Conservation (phyloP, 2,888 invertebrate genomes). For the Creontiades dilutus region DNA sequence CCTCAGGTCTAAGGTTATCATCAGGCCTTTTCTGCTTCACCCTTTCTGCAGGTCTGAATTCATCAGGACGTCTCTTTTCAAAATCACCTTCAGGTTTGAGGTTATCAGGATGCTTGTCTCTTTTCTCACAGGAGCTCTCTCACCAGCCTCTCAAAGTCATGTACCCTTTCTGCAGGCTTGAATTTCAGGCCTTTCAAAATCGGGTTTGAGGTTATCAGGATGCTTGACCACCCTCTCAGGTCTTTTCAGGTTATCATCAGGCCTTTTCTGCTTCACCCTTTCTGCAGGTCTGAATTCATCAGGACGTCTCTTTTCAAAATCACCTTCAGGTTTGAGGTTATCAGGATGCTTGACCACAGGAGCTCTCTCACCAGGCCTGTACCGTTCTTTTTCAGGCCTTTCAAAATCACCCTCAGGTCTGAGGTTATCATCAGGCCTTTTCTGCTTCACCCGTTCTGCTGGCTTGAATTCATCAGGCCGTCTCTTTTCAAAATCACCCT, state of each 20-base stretch:
- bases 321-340: slow-evolving; percentile 77
- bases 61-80: slow-evolving; percentile 77
- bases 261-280: slow-evolving; percentile 79
- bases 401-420: slow-evolving; percentile 80
- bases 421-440: slow-evolving; percentile 80
- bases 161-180: slow-evolving; percentile 72
- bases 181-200: slow-evolving; percentile 80
- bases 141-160: no score
- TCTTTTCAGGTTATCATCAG: slow-evolving; percentile 77
- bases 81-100: slow-evolving; percentile 80
- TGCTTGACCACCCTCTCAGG: slow-evolving; percentile 79
- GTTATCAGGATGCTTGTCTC: slow-evolving; percentile 82
- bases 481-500: slow-evolving; percentile 76
- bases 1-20: slow-evolving; percentile 80
- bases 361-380: slow-evolving; percentile 79
- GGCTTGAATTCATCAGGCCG: slow-evolving; percentile 77
- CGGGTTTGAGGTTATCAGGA: slow-evolving; percentile 81
- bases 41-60: slow-evolving; percentile 78
- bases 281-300: slow-evolving; percentile 79
- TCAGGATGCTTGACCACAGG: slow-evolving; percentile 78
- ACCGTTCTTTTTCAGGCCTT: slow-evolving; percentile 77
- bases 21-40: slow-evolving; percentile 77
- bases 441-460: slow-evolving; percentile 80
- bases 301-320: slow-evolving; percentile 77
- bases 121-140: slow-evolving; percentile 80